phyloP scores from a whole-genome alignment of 30 jellyfish, hydroid and myxozoan species.

The Turritopsis dohrnii region DNA sequence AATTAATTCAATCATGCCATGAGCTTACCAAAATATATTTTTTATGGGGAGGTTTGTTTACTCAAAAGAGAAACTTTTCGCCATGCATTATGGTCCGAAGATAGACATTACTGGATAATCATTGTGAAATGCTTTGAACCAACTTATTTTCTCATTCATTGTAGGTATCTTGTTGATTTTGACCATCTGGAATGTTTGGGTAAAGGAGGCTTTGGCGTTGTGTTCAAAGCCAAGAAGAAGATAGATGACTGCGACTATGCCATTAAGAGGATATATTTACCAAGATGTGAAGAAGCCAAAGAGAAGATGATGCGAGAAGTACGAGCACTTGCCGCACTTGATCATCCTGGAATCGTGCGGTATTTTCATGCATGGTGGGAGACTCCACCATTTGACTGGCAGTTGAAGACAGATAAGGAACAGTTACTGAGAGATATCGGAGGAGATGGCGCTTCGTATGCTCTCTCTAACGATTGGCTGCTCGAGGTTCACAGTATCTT shows the following conservation, averaged over 20 bases:
- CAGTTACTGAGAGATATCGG: slow-evolving; percentile 20
- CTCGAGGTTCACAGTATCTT: slow-evolving; percentile 41
- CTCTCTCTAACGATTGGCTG: slow-evolving; percentile 82
- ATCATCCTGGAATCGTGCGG: slow-evolving; percentile 97
- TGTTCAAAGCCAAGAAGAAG: slow-evolving; percentile 77
- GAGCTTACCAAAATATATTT: too few relatives aligned
- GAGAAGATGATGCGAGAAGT: slow-evolving; percentile 97
- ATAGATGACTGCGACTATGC: slow-evolving; percentile 98
- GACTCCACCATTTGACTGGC: slow-evolving; percentile 93
- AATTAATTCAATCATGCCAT: too few relatives aligned
- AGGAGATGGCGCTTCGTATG: slow-evolving; percentile 26
- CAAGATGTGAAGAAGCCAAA: slow-evolving; percentile 96
- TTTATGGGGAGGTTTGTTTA: too few relatives aligned
- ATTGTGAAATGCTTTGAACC: not conserved
- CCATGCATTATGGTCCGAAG: too few relatives aligned
- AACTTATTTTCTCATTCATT: not conserved
- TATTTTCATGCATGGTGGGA: slow-evolving; percentile 99
- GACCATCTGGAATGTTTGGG: slow-evolving; percentile 88
- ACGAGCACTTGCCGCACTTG: slow-evolving; percentile 94
- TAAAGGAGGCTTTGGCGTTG: slow-evolving; percentile 99
- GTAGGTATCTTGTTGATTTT: slow-evolving; percentile 70
- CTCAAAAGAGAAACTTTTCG: too few relatives aligned
- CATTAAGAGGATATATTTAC: slow-evolving; percentile 82
- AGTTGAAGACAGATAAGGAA: slow-evolving; percentile 44
- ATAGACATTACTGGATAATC: too few relatives aligned